Evolutionary conservation across 2,113 vertebrate species (phyloP).

Genomic region (Eretmochelys imbricata): DNA sequence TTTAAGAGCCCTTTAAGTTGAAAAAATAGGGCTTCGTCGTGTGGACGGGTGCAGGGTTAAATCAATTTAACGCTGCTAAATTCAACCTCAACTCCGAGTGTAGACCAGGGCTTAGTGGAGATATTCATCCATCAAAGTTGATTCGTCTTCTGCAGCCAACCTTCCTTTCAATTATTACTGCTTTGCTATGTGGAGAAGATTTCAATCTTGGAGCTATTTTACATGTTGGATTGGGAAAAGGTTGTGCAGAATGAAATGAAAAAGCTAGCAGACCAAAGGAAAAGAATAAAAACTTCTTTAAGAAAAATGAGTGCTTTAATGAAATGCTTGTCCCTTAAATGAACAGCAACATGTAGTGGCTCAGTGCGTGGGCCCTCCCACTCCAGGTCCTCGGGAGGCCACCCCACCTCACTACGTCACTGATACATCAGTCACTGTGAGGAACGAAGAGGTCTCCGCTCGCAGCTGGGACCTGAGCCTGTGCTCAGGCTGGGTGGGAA

Average conservation of each 20-base stretch:
- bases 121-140: rapidly evolving
- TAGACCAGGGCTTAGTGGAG: not conserved
- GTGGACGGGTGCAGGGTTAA: too few relatives aligned
- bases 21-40: too few relatives aligned
- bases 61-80: too few relatives aligned
- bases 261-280: not conserved
- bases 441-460: too few relatives aligned
- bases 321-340: not conserved
- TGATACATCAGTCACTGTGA: too few relatives aligned
- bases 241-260: not conserved
- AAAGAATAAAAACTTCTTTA: not conserved
- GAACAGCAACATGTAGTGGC: not conserved
- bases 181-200: not conserved
- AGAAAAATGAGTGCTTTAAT: not conserved
- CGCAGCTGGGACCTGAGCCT: too few relatives aligned
- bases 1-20: too few relatives aligned
- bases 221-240: not conserved
- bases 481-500: too few relatives aligned
- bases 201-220: not conserved
- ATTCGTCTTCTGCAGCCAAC: not conserved
- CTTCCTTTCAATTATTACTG: not conserved
- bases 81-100: too few relatives aligned
- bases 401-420: too few relatives aligned
- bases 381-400: too few relatives aligned
- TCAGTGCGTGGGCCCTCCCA: too few relatives aligned